Base-by-base conservation (phyloP, 2,888 invertebrate genomes). In the Apocheima hispidaria region DNA sequence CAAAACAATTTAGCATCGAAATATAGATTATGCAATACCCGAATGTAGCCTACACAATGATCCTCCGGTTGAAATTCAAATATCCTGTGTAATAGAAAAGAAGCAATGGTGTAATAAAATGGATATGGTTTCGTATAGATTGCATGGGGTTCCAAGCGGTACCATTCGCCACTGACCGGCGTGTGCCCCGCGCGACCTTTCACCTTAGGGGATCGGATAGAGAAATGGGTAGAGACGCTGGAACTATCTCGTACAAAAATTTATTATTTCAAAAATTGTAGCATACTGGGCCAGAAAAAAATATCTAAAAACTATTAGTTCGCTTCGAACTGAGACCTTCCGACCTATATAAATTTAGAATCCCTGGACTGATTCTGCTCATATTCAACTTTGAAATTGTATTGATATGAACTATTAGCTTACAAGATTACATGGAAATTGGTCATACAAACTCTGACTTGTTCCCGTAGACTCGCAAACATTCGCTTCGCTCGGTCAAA, bases 111-210 rank as follows among this genome's bases (percentile, higher is more conserved):
- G 9, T 38, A 28, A 4, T 55, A 46, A 52, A 52, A 41, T 12
- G 62, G 46, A 60, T 14, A 64, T 70, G 57, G 60, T 54, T 73
- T 70, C 57, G 68, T 66, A 64, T 70, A 64, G 72, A 65, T 69
- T 66, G 65, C 58, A 65, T 70, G 69, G 74, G 82, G 89, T 87
- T 80, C 88, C 85, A 84, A 74, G 77, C 81, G 69, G 91, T 91
- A 86, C 90, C 90, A 90, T 84, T 86, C 88, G 81, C 85, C 82
- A 80, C 81, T 91, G 90, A 90, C 91, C 90, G 89, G 80, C 86
- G 84, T 83, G 83, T 85, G 86, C 89, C 87, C 87, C 82, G 79
- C 74, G 79, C 84, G 87, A 90, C 89, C 89, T 92, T 90, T 90
- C 86, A 90, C 88, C 89, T 88, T 82, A 85, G 88, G 90, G 88